Evolutionary conservation across 2,113 vertebrate species (phyloP).

Genomic region (Ictidomys tridecemlineatus): DNA sequence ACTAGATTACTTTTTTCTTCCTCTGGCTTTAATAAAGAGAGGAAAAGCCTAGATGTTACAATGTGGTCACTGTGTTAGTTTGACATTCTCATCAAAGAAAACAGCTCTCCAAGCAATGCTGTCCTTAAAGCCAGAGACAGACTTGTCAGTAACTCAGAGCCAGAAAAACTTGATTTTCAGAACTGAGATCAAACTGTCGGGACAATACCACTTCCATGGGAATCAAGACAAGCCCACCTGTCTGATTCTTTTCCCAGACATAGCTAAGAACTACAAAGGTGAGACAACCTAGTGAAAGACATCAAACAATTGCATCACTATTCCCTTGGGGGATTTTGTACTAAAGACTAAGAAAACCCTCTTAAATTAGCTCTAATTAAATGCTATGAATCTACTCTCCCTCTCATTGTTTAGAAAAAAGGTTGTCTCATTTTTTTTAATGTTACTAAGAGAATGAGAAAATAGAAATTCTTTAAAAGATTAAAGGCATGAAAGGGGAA

Average conservation of each 20-base stretch:
- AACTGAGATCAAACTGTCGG: slow-evolving; percentile 63
- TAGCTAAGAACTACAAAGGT: slow-evolving; percentile 63
- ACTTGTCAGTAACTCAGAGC: slow-evolving; percentile 65
- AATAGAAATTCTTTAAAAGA: slow-evolving; percentile 57
- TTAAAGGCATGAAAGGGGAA: not conserved
- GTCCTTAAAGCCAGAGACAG: slow-evolving; percentile 64
- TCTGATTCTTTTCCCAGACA: slow-evolving; percentile 47
- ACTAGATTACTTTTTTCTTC: not conserved
- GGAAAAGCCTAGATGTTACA: not conserved
- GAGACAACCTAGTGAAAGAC: slow-evolving; percentile 63
- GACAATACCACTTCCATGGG: slow-evolving; percentile 29
- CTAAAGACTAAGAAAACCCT: slow-evolving; percentile 61
- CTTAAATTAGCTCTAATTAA: slow-evolving; percentile 78
- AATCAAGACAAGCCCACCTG: slow-evolving; percentile 58
- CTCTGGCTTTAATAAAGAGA: slow-evolving; percentile 29
- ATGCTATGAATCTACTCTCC: slow-evolving; percentile 6
- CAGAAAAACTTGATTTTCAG: slow-evolving; percentile 75
- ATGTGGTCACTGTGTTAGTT: slow-evolving; percentile 23
- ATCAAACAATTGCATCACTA: slow-evolving; percentile 70
- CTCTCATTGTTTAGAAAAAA: slow-evolving; percentile 50
- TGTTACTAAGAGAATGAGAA: not conserved
- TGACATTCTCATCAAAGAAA: slow-evolving; percentile 71
- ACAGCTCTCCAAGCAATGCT: slow-evolving; percentile 47
- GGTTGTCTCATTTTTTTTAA: slow-evolving; percentile 23
- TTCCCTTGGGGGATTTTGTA: slow-evolving; percentile 65